These are phyloP conservation scores for Pyrgilauda ruficollis DNA, from an alignment of 2,113 vertebrate genomes.

Conservation along the genomic window DNA sequence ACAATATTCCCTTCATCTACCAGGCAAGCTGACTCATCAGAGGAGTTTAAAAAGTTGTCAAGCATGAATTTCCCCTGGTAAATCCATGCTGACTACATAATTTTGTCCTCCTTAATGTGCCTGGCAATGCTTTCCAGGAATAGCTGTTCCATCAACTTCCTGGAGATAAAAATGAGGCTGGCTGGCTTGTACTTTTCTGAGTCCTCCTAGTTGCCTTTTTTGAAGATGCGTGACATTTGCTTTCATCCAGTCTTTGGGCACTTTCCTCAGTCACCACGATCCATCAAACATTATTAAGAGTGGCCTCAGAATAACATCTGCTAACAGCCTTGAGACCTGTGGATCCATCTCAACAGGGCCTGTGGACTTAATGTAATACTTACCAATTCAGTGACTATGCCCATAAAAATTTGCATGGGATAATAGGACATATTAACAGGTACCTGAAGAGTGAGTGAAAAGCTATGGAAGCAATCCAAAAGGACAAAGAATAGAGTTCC, in stretches of 20 bases:
- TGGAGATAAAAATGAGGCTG: background rate
- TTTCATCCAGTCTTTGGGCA: background rate
- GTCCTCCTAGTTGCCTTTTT: background rate
- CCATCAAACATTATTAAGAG: background rate
- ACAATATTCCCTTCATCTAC: background rate
- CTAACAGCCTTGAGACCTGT: background rate
- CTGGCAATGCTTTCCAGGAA: background rate
- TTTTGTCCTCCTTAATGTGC: background rate
- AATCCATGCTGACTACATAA: background rate
- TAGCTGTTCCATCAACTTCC: background rate
- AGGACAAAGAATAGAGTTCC: background rate
- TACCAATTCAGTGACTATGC: background rate
- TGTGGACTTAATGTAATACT: background rate
- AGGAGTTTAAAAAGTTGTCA: background rate
- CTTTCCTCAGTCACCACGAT: background rate
- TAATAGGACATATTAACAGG: background rate
- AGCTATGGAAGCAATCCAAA: background rate
- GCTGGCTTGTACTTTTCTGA: background rate
- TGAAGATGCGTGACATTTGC: background rate
- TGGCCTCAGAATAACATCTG: background rate
- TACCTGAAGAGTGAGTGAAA: background rate
- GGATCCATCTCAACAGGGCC: background rate
- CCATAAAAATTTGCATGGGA: background rate
- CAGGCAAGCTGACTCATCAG: accelerated
- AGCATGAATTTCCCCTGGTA: background rate